phyloP scores from a whole-genome alignment of 2,113 vertebrate species.

The Dolichotis patagonum region DNA sequence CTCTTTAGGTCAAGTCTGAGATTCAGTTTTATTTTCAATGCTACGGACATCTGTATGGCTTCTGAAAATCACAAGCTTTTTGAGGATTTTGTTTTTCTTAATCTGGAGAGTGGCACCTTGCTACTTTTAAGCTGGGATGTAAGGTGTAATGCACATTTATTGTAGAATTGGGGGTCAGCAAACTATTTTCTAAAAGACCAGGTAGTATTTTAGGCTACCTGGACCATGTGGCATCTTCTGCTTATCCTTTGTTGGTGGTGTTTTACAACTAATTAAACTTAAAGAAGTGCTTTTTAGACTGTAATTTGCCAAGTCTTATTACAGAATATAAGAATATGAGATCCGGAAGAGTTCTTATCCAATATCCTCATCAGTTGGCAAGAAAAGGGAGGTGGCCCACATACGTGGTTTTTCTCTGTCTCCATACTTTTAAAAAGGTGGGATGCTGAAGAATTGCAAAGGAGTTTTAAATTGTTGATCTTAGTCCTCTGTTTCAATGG shows the following conservation, averaged over 20 bases:
- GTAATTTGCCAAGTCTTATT: background rate
- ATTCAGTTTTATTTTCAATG: conserved; percentile 36
- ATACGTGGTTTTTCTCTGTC: background rate
- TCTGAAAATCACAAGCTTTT: background rate
- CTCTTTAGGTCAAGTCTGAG: background rate
- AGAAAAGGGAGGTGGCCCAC: background rate
- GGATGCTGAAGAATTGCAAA: background rate
- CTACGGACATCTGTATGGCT: background rate
- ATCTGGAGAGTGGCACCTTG: background rate
- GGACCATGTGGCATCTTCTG: background rate
- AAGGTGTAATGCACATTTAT: background rate
- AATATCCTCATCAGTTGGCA: background rate
- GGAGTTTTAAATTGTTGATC: background rate
- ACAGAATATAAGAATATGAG: background rate
- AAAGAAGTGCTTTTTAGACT: background rate
- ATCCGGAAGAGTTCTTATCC: background rate
- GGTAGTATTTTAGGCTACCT: background rate
- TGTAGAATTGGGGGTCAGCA: background rate
- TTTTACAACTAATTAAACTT: background rate
- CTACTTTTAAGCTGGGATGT: background rate
- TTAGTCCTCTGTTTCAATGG: background rate
- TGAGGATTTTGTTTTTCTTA: conserved; percentile 16
- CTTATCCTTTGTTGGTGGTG: background rate
- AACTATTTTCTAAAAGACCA: background rate
- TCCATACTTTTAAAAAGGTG: background rate